Conservation (phyloP, 2,888 invertebrate genomes). For the Balanococcus diminutus region DNA sequence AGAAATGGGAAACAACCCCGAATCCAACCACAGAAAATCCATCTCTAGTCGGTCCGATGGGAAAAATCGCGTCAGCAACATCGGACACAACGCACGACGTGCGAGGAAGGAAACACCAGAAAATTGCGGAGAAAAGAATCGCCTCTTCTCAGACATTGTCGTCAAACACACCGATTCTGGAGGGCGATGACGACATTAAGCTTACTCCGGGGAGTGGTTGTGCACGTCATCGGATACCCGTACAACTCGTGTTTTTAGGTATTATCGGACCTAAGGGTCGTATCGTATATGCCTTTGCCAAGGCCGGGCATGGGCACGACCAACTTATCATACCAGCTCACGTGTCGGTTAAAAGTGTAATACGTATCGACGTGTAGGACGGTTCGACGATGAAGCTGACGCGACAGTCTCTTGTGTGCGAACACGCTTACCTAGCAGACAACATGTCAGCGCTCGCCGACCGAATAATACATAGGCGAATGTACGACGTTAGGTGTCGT, state of each 20-base stretch:
- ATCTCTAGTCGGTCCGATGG: not conserved
- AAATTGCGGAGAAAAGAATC: not conserved
- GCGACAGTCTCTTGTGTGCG: not conserved
- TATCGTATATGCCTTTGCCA: not conserved
- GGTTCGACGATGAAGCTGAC: not conserved
- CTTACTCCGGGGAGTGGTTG: constrained; percentile 1
- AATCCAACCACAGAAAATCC: not conserved
- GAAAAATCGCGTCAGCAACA: not conserved
- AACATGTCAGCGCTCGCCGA: too few species aligned
- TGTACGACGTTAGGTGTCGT: not conserved
- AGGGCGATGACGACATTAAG: not conserved
- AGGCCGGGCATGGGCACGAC: too few species aligned
- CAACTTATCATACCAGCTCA: not conserved
- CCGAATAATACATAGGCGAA: not conserved
- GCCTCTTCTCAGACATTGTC: not conserved
- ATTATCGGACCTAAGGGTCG: not conserved
- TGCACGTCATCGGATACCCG: not conserved
- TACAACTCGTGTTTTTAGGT: not conserved
- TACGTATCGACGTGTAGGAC: not conserved
- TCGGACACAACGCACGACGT: too few species aligned
- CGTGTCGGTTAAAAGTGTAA: too few species aligned
- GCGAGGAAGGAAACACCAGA: not conserved
- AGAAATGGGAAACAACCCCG: not conserved
- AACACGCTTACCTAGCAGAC: not conserved
- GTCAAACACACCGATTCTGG: too few species aligned